phyloP scores from a whole-genome alignment of 2,113 vertebrate species.

The Nansenia antarctica region DNA sequence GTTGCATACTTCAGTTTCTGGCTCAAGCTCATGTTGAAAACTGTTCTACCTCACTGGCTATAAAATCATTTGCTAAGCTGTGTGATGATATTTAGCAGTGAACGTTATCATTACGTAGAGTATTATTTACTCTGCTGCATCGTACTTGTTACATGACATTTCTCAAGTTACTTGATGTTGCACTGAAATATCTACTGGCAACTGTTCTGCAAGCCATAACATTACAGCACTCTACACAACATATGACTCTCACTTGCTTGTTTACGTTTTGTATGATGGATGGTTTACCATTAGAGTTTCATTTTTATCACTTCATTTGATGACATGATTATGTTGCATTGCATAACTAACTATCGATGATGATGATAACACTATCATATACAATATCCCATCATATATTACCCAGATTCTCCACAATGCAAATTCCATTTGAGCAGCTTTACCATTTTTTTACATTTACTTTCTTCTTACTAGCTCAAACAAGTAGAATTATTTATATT shows the following conservation, averaged over 20 bases:
- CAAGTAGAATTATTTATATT: background rate
- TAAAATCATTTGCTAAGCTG: background rate
- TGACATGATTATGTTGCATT: background rate
- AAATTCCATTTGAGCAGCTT: background rate
- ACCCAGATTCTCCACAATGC: background rate
- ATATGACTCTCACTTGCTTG: background rate
- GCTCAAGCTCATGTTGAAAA: background rate
- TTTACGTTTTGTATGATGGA: background rate
- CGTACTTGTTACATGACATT: slow-evolving; percentile 43
- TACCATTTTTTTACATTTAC: background rate
- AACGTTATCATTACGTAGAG: slow-evolving; percentile 1
- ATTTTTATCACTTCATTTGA: background rate
- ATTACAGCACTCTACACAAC: background rate
- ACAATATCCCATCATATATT: background rate
- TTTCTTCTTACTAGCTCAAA: background rate
- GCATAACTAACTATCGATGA: background rate
- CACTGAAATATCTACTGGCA: slow-evolving; percentile 8
- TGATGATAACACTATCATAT: background rate
- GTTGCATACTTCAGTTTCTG: background rate
- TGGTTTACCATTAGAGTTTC: background rate
- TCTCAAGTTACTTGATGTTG: slow-evolving; percentile 39
- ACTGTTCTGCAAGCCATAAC: background rate
- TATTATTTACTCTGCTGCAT: slow-evolving; percentile 18
- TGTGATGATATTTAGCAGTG: background rate
- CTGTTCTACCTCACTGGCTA: background rate